These are phyloP conservation scores for Acleris emargana DNA, from an alignment of 2,888 invertebrate genomes.

Conservation along the genomic window DNA sequence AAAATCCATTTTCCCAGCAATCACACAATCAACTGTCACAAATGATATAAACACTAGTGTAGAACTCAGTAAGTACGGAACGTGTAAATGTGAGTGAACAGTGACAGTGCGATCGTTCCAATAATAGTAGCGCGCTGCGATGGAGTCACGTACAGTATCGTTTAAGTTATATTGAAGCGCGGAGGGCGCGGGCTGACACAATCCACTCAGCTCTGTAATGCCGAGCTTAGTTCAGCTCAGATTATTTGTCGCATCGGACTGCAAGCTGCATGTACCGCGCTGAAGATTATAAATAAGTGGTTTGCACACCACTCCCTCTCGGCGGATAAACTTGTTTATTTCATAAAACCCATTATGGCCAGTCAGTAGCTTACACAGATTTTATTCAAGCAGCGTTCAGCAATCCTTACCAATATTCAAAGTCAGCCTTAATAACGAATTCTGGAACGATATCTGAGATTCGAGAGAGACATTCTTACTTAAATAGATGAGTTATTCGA, in stretches of 20 bases:
- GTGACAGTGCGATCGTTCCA: slow-evolving; percentile 16
- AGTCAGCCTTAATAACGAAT: slow-evolving; percentile 32
- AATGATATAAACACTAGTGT: background rate
- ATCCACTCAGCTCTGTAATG: slow-evolving; percentile 24
- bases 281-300: background rate
- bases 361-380: background rate
- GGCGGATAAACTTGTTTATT: background rate
- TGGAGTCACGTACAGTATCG: slow-evolving; percentile 40
- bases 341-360: background rate
- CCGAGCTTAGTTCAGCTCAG: slow-evolving; percentile 8
- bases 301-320: background rate
- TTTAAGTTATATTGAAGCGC: slow-evolving; percentile 37
- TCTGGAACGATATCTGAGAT: slow-evolving; percentile 18
- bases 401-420: background rate
- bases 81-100: slow-evolving; percentile 13
- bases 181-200: slow-evolving; percentile 35
- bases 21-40: no score
- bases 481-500: no score
- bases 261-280: background rate
- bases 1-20: no score
- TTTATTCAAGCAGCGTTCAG: slow-evolving; percentile 2
- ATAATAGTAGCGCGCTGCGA: slow-evolving; percentile 27
- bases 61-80: background rate
- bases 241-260: slow-evolving; percentile 11
- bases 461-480: slow-evolving; percentile 20